Conservation (phyloP, 2,113 vertebrate genomes). For the Indicator maculatus region DNA sequence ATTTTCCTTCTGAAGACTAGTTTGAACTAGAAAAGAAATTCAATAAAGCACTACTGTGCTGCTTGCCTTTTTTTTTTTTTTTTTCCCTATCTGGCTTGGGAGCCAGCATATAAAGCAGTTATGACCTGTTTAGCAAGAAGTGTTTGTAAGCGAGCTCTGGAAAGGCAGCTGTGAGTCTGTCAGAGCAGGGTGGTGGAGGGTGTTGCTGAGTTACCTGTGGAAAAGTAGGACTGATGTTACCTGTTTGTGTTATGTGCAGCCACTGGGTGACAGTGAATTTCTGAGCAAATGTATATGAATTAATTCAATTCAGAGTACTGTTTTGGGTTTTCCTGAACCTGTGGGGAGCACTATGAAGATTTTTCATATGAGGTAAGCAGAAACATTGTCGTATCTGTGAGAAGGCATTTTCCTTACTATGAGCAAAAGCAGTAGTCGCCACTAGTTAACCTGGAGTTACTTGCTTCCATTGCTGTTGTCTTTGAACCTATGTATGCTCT, state of each 20-base stretch:
- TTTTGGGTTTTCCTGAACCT: background rate
- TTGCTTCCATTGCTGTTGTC: background rate
- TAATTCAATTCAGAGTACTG: background rate
- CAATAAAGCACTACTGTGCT: slow-evolving; percentile 3
- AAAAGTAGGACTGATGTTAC: background rate
- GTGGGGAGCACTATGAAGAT: background rate
- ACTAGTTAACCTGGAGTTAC: background rate
- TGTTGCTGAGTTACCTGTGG: slow-evolving; percentile 14
- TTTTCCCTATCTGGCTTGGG: background rate
- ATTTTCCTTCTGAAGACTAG: slow-evolving; percentile 20
- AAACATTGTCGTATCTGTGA: background rate
- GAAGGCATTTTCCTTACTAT: background rate
- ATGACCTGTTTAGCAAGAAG: slow-evolving; percentile 57
- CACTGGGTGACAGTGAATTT: background rate
- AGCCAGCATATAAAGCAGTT: slow-evolving; percentile 2
- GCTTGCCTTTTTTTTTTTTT: too few relatives aligned
- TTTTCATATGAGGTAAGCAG: background rate
- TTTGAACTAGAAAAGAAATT: slow-evolving; percentile 16
- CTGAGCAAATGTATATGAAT: background rate
- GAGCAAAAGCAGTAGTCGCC: background rate
- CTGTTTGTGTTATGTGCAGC: background rate
- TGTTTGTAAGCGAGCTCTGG: slow-evolving; percentile 21
- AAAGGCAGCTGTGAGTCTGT: background rate
- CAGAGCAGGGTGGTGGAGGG: background rate
- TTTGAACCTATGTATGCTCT: background rate